Evolutionary conservation across 2,113 vertebrate species (phyloP).

Genomic region (Leucoraja erinaceus): DNA sequence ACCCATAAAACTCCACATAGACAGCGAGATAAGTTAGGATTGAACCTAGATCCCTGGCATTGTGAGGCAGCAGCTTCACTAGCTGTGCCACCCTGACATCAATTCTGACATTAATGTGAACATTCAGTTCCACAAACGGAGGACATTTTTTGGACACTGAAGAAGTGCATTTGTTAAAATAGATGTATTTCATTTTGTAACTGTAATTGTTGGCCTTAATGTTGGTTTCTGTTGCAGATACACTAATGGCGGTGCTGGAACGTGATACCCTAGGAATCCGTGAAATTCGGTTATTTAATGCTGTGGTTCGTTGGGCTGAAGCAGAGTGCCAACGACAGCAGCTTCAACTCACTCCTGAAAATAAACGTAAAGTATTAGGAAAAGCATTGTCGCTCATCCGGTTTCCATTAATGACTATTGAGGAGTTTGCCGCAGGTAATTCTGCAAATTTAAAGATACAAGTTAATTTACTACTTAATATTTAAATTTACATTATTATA

Average conservation of each 20-base stretch:
- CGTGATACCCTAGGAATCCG: constrained; percentile 87
- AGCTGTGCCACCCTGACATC: too few relatives aligned
- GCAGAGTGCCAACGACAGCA: constrained; percentile 90
- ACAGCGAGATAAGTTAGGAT: too few relatives aligned
- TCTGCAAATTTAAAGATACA: background rate
- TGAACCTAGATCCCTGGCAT: too few relatives aligned
- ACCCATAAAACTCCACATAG: too few relatives aligned
- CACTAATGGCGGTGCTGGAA: constrained; percentile 86
- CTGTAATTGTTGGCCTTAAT: background rate
- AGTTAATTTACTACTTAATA: background rate
- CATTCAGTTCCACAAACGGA: background rate
- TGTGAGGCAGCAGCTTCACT: too few relatives aligned
- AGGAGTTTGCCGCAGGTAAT: constrained; percentile 94
- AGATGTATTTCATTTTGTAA: background rate
- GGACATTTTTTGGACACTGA: background rate
- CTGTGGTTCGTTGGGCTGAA: constrained; percentile 86
- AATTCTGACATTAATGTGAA: background rate
- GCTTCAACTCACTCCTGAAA: constrained; percentile 81
- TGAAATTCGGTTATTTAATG: constrained; percentile 84
- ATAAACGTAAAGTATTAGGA: constrained; percentile 84
- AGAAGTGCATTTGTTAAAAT: background rate
- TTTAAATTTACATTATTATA: background rate
- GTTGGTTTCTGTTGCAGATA: constrained; percentile 62
- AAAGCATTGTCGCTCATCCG: constrained; percentile 88
- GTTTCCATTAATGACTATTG: constrained; percentile 95